These are phyloP conservation scores for Oxytorus armatus DNA, from an alignment of 2,888 invertebrate species.

Conservation along the genomic window DNA sequence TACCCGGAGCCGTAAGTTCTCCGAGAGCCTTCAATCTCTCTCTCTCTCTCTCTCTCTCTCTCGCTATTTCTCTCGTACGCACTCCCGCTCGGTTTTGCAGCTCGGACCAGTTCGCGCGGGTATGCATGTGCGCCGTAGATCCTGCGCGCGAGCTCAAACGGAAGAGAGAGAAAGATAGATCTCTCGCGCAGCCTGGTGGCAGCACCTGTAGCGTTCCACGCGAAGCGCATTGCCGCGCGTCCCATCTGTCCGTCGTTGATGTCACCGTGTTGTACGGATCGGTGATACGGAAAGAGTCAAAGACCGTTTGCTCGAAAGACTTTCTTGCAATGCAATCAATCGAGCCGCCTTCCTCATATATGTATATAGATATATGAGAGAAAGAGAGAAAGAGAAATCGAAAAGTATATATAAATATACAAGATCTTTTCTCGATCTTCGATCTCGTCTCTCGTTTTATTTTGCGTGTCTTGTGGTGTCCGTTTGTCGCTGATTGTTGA, in stretches of 20 bases:
- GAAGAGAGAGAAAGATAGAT: conserved; percentile 24
- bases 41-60: conserved; percentile 24
- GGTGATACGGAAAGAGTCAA: conserved; percentile 73
- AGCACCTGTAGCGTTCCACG: conserved; percentile 81
- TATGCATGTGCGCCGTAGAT: conserved; percentile 31
- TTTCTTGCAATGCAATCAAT: conserved; percentile 82
- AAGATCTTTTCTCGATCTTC: conserved; percentile 19
- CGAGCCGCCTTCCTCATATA: conserved; percentile 63
- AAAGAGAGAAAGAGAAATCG: too few relatives aligned
- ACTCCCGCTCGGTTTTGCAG: conserved; percentile 42
- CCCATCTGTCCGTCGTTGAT: conserved; percentile 81
- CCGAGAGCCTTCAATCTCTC: conserved; percentile 10
- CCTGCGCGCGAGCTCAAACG: conserved; percentile 29
- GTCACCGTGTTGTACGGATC: conserved; percentile 69
- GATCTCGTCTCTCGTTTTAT: too few relatives aligned
- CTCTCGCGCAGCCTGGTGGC: conserved; percentile 58
- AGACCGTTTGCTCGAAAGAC: conserved; percentile 56
- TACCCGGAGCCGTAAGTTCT: conserved; percentile 68
- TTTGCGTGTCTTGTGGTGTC: too few relatives aligned
- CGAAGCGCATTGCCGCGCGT: conserved; percentile 77
- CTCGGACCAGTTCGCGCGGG: conserved; percentile 13
- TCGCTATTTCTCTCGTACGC: conserved; percentile 56
- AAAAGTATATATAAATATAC: conserved; percentile 24
- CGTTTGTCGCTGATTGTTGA: conserved; percentile 21
- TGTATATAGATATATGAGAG: conserved; percentile 6